A percentile compares a stretch with the other conserved stretches of the same genome.
These are phyloP conservation scores for Gouania willdenowi DNA, from an alignment of 2,797 vertebrate genomes.

Conservation along the genomic window DNA sequence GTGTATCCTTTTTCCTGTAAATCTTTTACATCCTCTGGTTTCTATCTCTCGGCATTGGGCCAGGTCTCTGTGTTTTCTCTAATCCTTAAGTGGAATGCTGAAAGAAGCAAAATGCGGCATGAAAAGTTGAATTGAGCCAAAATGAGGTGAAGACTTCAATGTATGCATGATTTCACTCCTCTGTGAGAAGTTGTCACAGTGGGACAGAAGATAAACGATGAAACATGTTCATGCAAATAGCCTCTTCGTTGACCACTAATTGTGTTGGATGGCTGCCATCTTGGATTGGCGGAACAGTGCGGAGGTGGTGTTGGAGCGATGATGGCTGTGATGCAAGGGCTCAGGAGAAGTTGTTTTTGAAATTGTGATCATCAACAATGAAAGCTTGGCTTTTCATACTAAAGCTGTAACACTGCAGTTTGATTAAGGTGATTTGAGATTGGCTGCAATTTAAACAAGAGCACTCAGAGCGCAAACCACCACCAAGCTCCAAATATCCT, in stretches of 20 bases:
- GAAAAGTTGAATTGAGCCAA: constrained; percentile 31
- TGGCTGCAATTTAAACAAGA: too few relatives aligned
- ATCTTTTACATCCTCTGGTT: constrained; percentile 22
- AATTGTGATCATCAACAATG: constrained; percentile 26
- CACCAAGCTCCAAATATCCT: too few relatives aligned
- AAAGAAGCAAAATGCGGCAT: constrained; percentile 10
- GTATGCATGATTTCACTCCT: constrained; percentile 50
- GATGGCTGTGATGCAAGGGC: constrained; percentile 14
- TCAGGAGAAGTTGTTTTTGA: constrained; percentile 13
- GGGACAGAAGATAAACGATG: constrained; percentile 58
- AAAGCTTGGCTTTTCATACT: too few relatives aligned
- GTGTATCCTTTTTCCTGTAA: constrained; percentile 14
- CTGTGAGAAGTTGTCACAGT: constrained; percentile 47
- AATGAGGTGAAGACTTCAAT: constrained; percentile 33
- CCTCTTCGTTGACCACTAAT: constrained; percentile 59
- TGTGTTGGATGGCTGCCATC: constrained; percentile 66
- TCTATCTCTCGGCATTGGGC: constrained; percentile 38
- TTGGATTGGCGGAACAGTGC: constrained; percentile 47
- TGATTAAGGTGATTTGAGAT: too few relatives aligned
- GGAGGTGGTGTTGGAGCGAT: constrained; percentile 5
- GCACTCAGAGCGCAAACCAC: too few relatives aligned
- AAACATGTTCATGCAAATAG: constrained; percentile 70
- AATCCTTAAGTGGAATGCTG: constrained; percentile 35
- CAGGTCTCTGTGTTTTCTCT: constrained; percentile 31
- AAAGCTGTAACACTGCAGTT: too few relatives aligned